phyloP scores from a whole-genome alignment of 2,888 invertebrate species.

The Sussaba pulchella region DNA sequence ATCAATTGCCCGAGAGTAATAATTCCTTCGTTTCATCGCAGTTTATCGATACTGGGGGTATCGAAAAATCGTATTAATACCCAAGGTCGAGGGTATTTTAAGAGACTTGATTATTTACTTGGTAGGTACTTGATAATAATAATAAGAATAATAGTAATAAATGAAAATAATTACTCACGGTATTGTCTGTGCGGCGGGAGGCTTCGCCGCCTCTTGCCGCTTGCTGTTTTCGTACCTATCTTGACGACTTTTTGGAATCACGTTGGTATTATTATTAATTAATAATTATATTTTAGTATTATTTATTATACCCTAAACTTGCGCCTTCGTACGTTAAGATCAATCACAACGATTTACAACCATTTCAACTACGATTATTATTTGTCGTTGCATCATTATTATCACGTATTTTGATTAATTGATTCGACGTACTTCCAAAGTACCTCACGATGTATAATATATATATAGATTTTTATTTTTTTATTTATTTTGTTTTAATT shows the following conservation, averaged over 20 bases:
- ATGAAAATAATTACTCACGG: too few species aligned
- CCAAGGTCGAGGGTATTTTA: neutral
- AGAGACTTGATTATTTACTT: neutral
- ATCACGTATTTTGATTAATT: slow-evolving; percentile 50
- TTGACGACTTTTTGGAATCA: slow-evolving; percentile 70
- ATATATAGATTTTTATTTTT: neutral
- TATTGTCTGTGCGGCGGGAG: slow-evolving; percentile 81
- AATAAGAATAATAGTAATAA: too few species aligned
- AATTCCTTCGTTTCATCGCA: neutral
- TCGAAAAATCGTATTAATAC: neutral
- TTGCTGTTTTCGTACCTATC: slow-evolving; percentile 81
- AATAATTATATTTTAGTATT: slow-evolving; percentile 1
- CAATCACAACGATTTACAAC: slow-evolving; percentile 63
- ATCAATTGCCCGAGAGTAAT: slow-evolving; percentile 19
- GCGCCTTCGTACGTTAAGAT: slow-evolving; percentile 40
- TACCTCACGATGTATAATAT: slow-evolving; percentile 13
- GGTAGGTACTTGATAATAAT: too few species aligned
- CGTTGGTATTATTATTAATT: slow-evolving; percentile 11
- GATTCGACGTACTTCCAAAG: slow-evolving; percentile 27
- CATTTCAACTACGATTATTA: slow-evolving; percentile 57
- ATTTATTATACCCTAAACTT: slow-evolving; percentile 19
- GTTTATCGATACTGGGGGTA: slow-evolving; percentile 4
- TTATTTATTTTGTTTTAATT: slow-evolving; percentile 30
- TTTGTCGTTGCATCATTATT: slow-evolving; percentile 65
- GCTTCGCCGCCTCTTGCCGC: slow-evolving; percentile 83